Evolutionary conservation across 2,113 vertebrate species (phyloP), one percentile per base, ranked within the genome.

Genomic region (Furnarius figulus): DNA sequence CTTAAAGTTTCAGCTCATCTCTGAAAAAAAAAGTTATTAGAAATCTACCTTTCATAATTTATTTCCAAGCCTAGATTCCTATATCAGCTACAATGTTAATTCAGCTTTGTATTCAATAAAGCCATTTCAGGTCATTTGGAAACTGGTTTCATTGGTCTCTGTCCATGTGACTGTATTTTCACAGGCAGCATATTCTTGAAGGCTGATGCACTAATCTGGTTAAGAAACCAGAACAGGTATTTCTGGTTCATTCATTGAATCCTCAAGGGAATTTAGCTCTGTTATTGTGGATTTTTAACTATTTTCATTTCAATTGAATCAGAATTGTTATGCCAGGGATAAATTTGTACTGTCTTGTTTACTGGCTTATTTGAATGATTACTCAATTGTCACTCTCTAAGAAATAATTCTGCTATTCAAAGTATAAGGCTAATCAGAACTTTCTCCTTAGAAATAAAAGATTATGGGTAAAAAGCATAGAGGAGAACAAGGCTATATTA

Each of bases 381-480:
- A 86, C 72, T 86, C 87, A 88, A 84, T 93, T 91, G 92, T 86
- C 73, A 94, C 87, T 93, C 72, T 93, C 68, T 81, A 92, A 76
- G 85, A 96, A 93, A 84, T 93, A 87, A 92, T 84, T 94, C 79
- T 78, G 61, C 56, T 90, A 74, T 71, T 95, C 87, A 96, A 95
- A 91, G 75, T 35, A 84, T 77, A 90, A 40, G 28, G 39, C 68
- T 92, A 92, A 94, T 94, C 90, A 94, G 75, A 94, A 93, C 89
- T 93, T 93, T 93, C 85, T 95, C 72, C 59, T 88, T 90, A 33
- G 65, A 96, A 96, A 94, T 37, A 92, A 94, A 94, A 96, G 82
- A 96, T 88, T 94, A 86, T 65, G 75, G 19, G 13, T 91, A 95
- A 95, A 91, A 46, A 95, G 28, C 65, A 86, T 62, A 93, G 65